Evolutionary conservation across 2,888 invertebrate species (phyloP).

Genomic region (Stenurella melanura): DNA sequence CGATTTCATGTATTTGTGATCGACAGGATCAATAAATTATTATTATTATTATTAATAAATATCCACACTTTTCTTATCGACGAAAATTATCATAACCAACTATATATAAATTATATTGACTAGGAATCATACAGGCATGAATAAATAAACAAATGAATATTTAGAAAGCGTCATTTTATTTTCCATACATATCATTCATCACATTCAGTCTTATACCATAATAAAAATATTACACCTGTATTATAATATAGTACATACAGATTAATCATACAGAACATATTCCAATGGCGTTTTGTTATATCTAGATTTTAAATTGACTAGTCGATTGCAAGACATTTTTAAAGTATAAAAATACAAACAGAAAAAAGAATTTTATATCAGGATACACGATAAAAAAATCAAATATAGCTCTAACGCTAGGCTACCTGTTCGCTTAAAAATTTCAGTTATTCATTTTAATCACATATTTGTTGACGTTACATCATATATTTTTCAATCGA

Average conservation of each 20-base stretch:
- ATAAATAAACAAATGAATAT: not conserved
- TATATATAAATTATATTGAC: too few relatives aligned
- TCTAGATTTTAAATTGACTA: conserved; percentile 38
- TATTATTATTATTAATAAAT: too few relatives aligned
- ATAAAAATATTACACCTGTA: conserved; percentile 33
- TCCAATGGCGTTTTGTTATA: conserved; percentile 35
- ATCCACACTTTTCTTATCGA: too few relatives aligned
- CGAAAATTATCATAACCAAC: too few relatives aligned
- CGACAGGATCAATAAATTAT: too few relatives aligned
- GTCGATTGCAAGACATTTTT: conserved; percentile 23
- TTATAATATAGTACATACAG: conserved; percentile 32
- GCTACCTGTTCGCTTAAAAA: not conserved
- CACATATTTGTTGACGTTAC: not conserved
- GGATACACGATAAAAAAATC: not conserved
- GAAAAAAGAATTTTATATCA: not conserved
- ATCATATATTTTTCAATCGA: not conserved
- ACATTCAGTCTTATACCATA: conserved; percentile 51
- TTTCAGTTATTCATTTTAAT: conserved; percentile 1
- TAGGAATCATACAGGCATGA: not conserved
- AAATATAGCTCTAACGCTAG: not conserved
- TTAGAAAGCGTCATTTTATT: conserved; percentile 34
- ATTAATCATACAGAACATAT: conserved; percentile 34
- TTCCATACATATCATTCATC: conserved; percentile 21
- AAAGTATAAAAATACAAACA: not conserved
- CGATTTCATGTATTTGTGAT: too few relatives aligned